phyloP scores from a whole-genome alignment of 2,888 invertebrate species.

The Hypsopygia costalis region DNA sequence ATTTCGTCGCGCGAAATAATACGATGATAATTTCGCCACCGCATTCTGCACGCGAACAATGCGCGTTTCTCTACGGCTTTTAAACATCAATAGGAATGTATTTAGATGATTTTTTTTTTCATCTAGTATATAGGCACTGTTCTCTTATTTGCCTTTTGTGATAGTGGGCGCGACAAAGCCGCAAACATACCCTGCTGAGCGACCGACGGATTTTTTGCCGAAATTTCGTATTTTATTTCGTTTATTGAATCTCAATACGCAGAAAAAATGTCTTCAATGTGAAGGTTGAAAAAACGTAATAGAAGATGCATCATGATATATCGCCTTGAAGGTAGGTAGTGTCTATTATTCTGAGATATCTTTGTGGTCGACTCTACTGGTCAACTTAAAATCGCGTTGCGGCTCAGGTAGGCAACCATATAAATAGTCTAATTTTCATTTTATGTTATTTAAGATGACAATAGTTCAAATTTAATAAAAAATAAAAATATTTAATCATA shows the following conservation, averaged over 20 bases:
- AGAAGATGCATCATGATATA: conserved; percentile 70
- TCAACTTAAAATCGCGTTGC: conserved; percentile 11
- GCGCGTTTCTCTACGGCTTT: conserved; percentile 71
- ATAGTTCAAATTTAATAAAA: too few relatives aligned
- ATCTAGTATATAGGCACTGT: conserved; percentile 49
- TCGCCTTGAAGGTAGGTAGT: conserved; percentile 49
- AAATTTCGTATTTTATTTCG: conserved; percentile 75
- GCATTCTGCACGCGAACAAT: conserved; percentile 67
- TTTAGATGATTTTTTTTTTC: conserved; percentile 75
- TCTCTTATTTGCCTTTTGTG: conserved; percentile 79
- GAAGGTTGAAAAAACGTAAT: conserved; percentile 47
- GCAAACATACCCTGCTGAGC: conserved; percentile 75
- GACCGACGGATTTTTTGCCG: conserved; percentile 62
- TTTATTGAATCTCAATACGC: conserved; percentile 56
- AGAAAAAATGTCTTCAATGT: conserved; percentile 42
- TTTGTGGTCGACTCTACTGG: conserved; percentile 46
- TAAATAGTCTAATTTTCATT: not conserved
- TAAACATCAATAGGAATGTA: conserved; percentile 76
- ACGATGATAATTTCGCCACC: conserved; percentile 76
- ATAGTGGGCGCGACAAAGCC: conserved; percentile 78
- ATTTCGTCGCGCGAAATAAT: conserved; percentile 50
- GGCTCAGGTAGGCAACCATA: not conserved
- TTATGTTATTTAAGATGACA: too few relatives aligned
- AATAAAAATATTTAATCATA: too few relatives aligned
- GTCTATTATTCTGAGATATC: conserved; percentile 47